Evolutionary conservation across 2,797 vertebrate genomes (phyloP).

Genomic region (Acanthurus lineatus): DNA sequence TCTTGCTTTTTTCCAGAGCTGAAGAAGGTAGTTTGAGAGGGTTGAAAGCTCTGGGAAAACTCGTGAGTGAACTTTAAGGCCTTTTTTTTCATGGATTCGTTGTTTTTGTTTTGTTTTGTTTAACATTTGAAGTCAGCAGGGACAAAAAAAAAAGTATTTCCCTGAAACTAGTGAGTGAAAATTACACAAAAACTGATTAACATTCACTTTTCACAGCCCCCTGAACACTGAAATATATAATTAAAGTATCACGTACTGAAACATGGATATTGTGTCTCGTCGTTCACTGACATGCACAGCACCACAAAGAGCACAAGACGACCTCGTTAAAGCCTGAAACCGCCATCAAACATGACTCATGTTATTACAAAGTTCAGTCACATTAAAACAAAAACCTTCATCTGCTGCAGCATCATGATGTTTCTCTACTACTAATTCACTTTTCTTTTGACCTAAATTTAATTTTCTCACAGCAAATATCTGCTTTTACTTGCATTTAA

Average conservation of each 20-base stretch:
- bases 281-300: constrained; percentile 50
- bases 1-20: background rate
- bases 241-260: background rate
- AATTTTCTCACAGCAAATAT: background rate
- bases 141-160: background rate
- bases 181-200: background rate
- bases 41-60: background rate
- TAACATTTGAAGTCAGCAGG: background rate
- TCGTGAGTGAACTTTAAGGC: background rate
- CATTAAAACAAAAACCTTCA: background rate
- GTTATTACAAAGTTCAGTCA: background rate
- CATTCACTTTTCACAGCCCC: constrained; percentile 55
- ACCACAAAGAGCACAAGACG: constrained; percentile 48
- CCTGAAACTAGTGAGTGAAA: background rate
- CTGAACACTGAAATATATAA: background rate
- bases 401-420: background rate
- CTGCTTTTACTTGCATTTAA: background rate
- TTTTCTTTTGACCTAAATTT: background rate
- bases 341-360: constrained; percentile 1
- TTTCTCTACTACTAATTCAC: background rate
- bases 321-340: background rate
- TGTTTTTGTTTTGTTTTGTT: background rate
- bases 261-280: constrained; percentile 54
- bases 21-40: background rate
- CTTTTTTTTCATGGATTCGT: background rate